Evolutionary conservation across 2,113 vertebrate genomes (phyloP).

Genomic region (Hemiscyllium ocellatum): DNA sequence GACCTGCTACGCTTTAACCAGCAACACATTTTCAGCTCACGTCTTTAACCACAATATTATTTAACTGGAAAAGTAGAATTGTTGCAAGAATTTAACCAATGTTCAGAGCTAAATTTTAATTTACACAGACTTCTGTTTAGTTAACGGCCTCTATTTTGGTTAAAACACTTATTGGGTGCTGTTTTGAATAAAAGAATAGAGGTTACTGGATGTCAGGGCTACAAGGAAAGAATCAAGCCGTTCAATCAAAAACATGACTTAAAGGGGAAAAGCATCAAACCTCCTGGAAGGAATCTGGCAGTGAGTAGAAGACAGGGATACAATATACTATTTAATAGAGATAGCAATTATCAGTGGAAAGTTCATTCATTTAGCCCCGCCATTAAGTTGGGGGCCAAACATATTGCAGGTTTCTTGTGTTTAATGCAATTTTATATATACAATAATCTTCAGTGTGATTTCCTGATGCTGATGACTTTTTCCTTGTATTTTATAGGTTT

Average conservation of each 20-base stretch:
- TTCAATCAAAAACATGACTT: not conserved
- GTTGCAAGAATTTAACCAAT: no score
- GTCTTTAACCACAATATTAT: no score
- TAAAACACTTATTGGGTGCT: not conserved
- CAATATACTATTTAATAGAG: not conserved
- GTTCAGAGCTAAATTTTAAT: no score
- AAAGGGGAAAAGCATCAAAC: not conserved
- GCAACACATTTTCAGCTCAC: no score
- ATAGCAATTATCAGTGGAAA: not conserved
- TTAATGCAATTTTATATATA: not conserved
- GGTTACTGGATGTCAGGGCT: no score
- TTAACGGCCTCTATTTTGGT: no score
- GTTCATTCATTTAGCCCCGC: not conserved
- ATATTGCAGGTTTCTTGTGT: not conserved
- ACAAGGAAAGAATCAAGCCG: not conserved
- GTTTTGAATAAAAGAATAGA: not conserved
- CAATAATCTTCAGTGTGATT: not conserved
- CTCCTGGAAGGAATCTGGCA: not conserved
- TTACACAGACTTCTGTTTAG: no score
- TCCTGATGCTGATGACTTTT: not conserved
- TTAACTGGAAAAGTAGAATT: no score
- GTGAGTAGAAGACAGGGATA: not conserved
- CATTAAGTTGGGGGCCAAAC: accelerated
- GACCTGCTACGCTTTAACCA: no score
- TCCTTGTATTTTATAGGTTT: not conserved